Percentiles rank a stretch among this genome's conserved stretches.
These are phyloP conservation scores for Rhagoletis zephyria DNA, from an alignment of 1,140 invertebrate species.

Conservation along the genomic window DNA sequence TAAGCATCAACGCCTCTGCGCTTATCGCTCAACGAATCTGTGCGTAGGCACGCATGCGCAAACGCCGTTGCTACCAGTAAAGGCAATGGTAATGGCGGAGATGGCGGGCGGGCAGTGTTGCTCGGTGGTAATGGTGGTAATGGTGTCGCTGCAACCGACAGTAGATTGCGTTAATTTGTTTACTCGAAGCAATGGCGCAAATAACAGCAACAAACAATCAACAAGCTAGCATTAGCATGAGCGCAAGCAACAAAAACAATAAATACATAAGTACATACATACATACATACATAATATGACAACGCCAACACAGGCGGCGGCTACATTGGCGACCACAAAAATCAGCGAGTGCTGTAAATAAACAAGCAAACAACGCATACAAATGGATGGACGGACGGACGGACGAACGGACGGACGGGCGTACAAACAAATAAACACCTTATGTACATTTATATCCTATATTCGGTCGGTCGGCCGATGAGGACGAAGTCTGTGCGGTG, in stretches of 20 bases:
- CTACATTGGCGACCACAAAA: conserved; percentile 36
- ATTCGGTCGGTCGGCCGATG: background rate
- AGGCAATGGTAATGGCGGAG: background rate
- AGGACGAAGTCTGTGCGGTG: background rate
- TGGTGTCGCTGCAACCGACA: conserved; percentile 7
- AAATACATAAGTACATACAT: background rate
- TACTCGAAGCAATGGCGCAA: conserved; percentile 42
- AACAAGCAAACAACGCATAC: background rate
- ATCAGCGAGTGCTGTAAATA: conserved; percentile 27
- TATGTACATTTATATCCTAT: background rate
- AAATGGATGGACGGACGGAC: background rate
- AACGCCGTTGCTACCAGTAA: background rate
- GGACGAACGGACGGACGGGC: background rate
- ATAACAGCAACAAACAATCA: conserved; percentile 44
- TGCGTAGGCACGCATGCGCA: conserved; percentile 43
- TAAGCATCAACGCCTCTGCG: conserved; percentile 49
- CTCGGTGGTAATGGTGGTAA: background rate
- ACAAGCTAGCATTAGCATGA: conserved; percentile 43
- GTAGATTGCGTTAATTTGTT: conserved; percentile 52
- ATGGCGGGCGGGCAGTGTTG: background rate
- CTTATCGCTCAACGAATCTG: conserved; percentile 4
- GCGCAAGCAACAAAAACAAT: background rate
- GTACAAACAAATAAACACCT: conserved; percentile 36
- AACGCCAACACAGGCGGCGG: conserved; percentile 37
- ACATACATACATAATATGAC: background rate